Evolutionary conservation across 2,888 invertebrate species (phyloP).

Genomic region (Eugnorisma glareosa): DNA sequence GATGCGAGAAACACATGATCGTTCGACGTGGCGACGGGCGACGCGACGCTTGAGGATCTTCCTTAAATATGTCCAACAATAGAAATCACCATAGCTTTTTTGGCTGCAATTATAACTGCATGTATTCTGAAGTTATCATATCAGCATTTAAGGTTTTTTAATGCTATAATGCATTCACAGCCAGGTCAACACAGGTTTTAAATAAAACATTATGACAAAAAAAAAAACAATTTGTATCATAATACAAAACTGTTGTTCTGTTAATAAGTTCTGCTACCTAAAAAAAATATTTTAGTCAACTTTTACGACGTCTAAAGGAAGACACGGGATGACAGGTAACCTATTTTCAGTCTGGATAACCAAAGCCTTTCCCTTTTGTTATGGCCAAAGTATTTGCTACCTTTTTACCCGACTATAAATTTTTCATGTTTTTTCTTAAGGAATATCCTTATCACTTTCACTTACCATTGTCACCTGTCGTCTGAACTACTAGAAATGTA

Average conservation of each 20-base stretch:
- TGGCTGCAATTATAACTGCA: too few species aligned
- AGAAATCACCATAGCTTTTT: neutral
- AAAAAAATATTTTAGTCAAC: conserved; percentile 21
- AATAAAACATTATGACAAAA: neutral
- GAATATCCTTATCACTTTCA: conserved; percentile 59
- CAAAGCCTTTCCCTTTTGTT: conserved; percentile 10
- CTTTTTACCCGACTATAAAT: conserved; percentile 17
- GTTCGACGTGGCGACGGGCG: neutral
- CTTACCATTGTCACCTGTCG: conserved; percentile 54
- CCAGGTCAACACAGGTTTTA: neutral
- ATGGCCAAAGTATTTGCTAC: conserved; percentile 5
- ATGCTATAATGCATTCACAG: too few species aligned
- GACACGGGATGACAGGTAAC: conserved; percentile 37
- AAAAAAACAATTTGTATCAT: neutral
- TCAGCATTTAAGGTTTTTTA: too few species aligned
- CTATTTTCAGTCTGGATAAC: conserved; percentile 29
- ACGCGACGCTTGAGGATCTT: neutral
- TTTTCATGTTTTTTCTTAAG: conserved; percentile 20
- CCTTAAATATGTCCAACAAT: too few species aligned
- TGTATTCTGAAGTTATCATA: too few species aligned
- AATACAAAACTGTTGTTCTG: neutral
- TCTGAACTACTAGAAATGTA: conserved; percentile 53
- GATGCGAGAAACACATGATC: neutral
- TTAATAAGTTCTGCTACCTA: neutral
- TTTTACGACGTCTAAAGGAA: neutral